Conservation (phyloP, 2,797 vertebrate species). For the Chelonia mydas region DNA sequence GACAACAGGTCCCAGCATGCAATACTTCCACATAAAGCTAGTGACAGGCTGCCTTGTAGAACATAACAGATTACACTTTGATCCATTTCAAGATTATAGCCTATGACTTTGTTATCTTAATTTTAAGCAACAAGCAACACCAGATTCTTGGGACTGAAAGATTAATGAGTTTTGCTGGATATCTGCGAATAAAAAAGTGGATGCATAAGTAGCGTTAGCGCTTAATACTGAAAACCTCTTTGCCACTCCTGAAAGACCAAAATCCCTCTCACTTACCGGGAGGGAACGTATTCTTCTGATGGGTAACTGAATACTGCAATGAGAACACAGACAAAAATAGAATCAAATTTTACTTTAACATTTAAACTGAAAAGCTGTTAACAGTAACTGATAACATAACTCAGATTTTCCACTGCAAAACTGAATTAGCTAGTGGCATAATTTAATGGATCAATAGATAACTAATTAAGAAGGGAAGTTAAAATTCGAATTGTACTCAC, state of each 20-base stretch:
- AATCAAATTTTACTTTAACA: background rate
- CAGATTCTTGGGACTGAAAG: background rate
- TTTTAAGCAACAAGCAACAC: background rate
- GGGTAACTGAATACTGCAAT: constrained; percentile 81
- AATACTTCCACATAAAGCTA: background rate
- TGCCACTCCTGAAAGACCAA: accelerated
- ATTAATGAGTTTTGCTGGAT: background rate
- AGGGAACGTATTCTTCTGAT: constrained; percentile 90
- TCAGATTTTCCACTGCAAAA: accelerated
- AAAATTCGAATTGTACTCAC: background rate
- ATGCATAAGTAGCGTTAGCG: background rate
- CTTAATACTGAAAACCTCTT: background rate
- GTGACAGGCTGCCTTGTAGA: accelerated
- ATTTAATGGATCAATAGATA: background rate
- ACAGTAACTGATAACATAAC: accelerated
- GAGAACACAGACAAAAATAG: constrained; percentile 18
- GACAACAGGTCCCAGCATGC: background rate
- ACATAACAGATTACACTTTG: background rate
- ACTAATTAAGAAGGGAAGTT: background rate
- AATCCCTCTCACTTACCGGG: constrained; percentile 84
- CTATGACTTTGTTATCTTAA: background rate
- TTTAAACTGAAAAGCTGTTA: background rate
- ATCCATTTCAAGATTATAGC: accelerated
- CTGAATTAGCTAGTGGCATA: background rate
- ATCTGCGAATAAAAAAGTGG: background rate